A percentile compares a stretch with the other conserved stretches of the same genome.
Evolutionary conservation across 1,140 invertebrate species (phyloP).

Genomic region (Dendrolimus punctatus): DNA sequence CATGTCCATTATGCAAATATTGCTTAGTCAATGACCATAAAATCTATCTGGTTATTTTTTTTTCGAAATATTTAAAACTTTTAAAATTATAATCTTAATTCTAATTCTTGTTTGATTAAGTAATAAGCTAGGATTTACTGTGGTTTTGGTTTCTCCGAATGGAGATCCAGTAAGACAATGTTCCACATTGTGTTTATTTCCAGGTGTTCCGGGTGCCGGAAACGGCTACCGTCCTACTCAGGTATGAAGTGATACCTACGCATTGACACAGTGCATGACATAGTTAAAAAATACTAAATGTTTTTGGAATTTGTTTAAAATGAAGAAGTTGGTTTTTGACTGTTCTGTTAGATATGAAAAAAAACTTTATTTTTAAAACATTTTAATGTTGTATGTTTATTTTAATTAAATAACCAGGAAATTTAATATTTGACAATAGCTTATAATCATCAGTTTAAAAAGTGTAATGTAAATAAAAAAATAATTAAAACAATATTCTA

Average conservation of each 20-base stretch:
- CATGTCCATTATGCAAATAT: too few relatives aligned
- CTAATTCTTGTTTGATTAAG: background rate
- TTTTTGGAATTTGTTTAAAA: constrained; percentile 2
- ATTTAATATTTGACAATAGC: constrained; percentile 12
- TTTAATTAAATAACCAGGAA: constrained; percentile 6
- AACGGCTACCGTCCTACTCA: constrained; percentile 96
- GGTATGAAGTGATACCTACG: constrained; percentile 76
- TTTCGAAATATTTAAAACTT: constrained; percentile 7
- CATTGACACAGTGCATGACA: constrained; percentile 25
- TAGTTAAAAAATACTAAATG: constrained; percentile 6
- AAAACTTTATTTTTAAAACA: too few relatives aligned
- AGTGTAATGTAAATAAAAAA: too few relatives aligned
- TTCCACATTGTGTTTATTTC: constrained; percentile 80
- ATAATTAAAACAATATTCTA: too few relatives aligned
- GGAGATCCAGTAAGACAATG: constrained; percentile 70
- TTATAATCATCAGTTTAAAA: too few relatives aligned
- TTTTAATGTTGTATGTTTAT: background rate
- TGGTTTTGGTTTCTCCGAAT: constrained; percentile 45
- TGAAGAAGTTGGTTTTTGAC: too few relatives aligned
- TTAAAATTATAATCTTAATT: background rate
- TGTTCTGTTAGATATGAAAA: too few relatives aligned
- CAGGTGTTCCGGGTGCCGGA: constrained; percentile 99
- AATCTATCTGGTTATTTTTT: background rate
- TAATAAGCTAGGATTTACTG: too few relatives aligned
- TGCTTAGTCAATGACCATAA: too few relatives aligned